These are phyloP conservation scores for Pandemis corylana DNA, from an alignment of 2,888 invertebrate species.

Conservation along the genomic window DNA sequence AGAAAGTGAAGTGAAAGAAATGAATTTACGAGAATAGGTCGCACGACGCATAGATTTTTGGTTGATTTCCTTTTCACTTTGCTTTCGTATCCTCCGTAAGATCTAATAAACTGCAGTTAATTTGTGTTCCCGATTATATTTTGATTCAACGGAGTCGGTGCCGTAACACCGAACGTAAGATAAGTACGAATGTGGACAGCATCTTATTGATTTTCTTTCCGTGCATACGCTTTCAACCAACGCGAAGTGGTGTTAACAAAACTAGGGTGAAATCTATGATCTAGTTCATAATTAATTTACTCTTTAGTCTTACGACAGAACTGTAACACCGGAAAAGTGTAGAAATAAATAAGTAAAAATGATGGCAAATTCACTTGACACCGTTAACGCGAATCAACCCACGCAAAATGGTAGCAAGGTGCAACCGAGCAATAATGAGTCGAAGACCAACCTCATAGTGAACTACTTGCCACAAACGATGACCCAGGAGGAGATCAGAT, in stretches of 20 bases:
- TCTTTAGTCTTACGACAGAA: slow-evolving; percentile 42
- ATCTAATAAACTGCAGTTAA: slow-evolving; percentile 81
- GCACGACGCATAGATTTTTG: slow-evolving; percentile 84
- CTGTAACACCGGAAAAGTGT: slow-evolving; percentile 65
- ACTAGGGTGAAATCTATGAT: slow-evolving; percentile 67
- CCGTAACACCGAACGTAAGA: slow-evolving; percentile 72
- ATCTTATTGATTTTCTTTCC: slow-evolving; percentile 86
- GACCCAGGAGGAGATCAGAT: slow-evolving; percentile 98
- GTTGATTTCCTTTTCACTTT: slow-evolving; percentile 85
- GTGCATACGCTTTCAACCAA: slow-evolving; percentile 84
- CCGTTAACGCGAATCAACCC: slow-evolving; percentile 82
- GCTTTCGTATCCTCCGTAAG: slow-evolving; percentile 79
- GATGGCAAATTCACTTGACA: slow-evolving; percentile 83
- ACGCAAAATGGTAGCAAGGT: slow-evolving; percentile 91
- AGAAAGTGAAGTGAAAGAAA: slow-evolving; percentile 84
- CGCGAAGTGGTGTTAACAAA: slow-evolving; percentile 80
- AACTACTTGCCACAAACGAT: slow-evolving; percentile 99
- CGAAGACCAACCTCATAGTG: slow-evolving; percentile 99
- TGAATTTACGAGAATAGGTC: slow-evolving; percentile 85
- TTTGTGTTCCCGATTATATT: slow-evolving; percentile 78
- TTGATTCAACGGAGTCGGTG: slow-evolving; percentile 76
- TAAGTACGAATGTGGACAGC: slow-evolving; percentile 82
- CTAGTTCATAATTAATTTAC: slow-evolving; percentile 64
- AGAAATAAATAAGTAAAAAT: slow-evolving; percentile 74
- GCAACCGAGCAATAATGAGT: slow-evolving; percentile 92